Conservation (phyloP, 2,113 vertebrate species). For the Pagrus major region DNA sequence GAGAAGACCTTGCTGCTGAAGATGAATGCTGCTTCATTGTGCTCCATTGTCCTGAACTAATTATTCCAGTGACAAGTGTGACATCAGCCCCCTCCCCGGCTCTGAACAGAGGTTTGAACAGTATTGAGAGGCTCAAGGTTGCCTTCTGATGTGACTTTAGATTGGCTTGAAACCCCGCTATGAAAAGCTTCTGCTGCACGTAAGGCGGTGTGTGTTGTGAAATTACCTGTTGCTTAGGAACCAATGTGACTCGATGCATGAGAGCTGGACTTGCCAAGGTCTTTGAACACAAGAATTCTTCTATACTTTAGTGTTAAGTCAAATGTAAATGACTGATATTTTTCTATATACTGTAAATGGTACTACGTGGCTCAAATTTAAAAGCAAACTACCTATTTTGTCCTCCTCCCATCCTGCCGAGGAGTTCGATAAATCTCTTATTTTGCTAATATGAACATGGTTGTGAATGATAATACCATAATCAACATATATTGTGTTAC, state of each 20-base stretch:
- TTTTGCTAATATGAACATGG: not conserved
- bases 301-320: not conserved
- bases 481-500: constrained; percentile 15
- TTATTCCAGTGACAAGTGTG: constrained; percentile 72
- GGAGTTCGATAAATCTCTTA: not conserved
- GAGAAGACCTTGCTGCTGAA: constrained; percentile 65
- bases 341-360: not conserved
- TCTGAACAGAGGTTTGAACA: constrained; percentile 60
- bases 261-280: constrained; percentile 71
- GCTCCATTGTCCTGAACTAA: constrained; percentile 75
- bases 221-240: constrained; percentile 88
- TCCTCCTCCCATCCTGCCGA: not conserved
- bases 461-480: constrained; percentile 11
- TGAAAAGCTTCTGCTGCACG: constrained; percentile 77
- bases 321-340: constrained; percentile 11
- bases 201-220: constrained; percentile 67
- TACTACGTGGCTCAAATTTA: not conserved
- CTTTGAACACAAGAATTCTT: constrained; percentile 53
- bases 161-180: constrained; percentile 69
- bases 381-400: not conserved
- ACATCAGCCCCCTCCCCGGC: constrained; percentile 30
- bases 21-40: constrained; percentile 78
- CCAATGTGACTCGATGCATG: constrained; percentile 71
- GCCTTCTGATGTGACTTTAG: constrained; percentile 65
- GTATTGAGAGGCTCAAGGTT: constrained; percentile 78